Conservation (phyloP, 2,113 vertebrate species). For the Variabilichromis moorii region DNA sequence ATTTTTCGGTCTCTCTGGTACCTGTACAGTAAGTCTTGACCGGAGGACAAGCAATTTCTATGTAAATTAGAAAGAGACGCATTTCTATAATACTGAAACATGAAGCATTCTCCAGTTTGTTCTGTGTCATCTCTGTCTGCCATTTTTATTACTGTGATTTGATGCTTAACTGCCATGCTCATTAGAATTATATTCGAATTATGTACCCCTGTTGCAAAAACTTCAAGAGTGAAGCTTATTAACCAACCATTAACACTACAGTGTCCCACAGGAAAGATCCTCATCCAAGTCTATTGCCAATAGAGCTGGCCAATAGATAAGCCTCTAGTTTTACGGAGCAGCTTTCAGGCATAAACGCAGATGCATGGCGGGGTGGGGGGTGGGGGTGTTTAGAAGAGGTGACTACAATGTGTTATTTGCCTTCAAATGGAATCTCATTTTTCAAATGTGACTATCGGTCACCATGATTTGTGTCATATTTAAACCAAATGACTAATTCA, state of each 20-base stretch:
- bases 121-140: not conserved
- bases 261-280: not conserved
- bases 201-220: not conserved
- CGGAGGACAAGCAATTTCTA: not conserved
- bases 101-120: not conserved
- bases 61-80: not conserved
- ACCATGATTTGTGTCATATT: not conserved
- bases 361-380: too few species aligned
- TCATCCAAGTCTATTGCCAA: not conserved
- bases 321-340: not conserved
- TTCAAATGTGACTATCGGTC: not conserved
- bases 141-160: not conserved
- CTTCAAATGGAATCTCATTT: not conserved
- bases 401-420: not conserved
- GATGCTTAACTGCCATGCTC: not conserved
- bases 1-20: not conserved
- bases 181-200: not conserved
- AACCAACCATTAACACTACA: not conserved
- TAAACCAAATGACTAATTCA: not conserved
- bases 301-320: not conserved
- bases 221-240: not conserved
- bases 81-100: not conserved
- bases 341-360: not conserved
- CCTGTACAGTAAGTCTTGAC: not conserved
- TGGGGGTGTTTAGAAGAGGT: not conserved